These are phyloP conservation scores for Myiagra hebetior DNA, from an alignment of 2,113 vertebrate genomes.

Conservation along the genomic window DNA sequence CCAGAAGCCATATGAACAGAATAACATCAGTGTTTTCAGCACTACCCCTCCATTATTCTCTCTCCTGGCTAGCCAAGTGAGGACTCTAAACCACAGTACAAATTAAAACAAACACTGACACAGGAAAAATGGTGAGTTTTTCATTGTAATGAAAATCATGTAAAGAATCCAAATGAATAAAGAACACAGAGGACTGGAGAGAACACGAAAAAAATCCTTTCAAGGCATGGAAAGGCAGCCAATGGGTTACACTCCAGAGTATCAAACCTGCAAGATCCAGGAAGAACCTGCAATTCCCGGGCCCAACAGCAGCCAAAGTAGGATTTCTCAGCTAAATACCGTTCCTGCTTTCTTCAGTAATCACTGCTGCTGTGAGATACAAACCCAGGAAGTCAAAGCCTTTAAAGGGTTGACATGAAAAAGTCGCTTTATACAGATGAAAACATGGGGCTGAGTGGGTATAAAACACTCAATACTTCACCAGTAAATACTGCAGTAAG, in stretches of 20 bases:
- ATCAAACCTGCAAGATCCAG: not conserved
- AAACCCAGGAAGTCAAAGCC: not conserved
- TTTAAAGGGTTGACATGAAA: not conserved
- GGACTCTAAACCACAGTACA: not conserved
- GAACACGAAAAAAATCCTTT: not conserved
- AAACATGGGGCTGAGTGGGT: not conserved
- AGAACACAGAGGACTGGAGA: not conserved
- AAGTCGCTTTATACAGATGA: not conserved
- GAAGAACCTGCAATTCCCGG: not conserved
- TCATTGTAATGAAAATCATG: not conserved
- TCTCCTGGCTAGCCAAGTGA: not conserved
- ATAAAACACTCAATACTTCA: not conserved
- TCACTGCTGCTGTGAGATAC: not conserved
- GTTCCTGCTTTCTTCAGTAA: not conserved
- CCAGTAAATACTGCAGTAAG: not conserved
- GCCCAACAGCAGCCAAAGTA: not conserved
- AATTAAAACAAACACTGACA: not conserved
- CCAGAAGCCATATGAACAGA: not conserved
- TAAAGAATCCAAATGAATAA: not conserved
- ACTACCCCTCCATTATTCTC: not conserved
- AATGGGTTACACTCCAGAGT: not conserved
- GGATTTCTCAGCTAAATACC: not conserved
- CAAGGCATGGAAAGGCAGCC: not conserved
- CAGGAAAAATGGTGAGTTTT: not conserved
- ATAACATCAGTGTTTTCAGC: not conserved